Evolutionary conservation across 1,140 invertebrate genomes (phyloP).

Genomic region (Dolichoris vasculosae): DNA sequence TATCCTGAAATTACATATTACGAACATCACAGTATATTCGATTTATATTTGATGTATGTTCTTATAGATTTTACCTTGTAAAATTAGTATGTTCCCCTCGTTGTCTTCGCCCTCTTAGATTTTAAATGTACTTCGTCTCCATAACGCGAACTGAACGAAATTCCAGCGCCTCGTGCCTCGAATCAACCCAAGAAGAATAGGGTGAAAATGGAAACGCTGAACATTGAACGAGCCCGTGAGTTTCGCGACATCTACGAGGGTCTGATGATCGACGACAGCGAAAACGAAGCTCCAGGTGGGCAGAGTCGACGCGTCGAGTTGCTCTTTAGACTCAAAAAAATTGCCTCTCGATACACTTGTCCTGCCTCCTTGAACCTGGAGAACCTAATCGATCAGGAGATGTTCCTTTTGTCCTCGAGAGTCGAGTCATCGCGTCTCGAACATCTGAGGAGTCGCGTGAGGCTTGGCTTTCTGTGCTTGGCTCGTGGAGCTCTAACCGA

Average conservation of each 20-base stretch:
- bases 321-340: constrained; percentile 74
- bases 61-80: no score
- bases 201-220: constrained; percentile 78
- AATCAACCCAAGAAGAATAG: background rate
- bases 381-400: constrained; percentile 78
- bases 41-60: no score
- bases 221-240: constrained; percentile 78
- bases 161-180: background rate
- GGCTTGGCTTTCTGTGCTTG: constrained; percentile 61
- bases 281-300: constrained; percentile 67
- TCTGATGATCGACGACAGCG: constrained; percentile 55
- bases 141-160: background rate
- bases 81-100: no score
- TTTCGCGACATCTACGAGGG: constrained; percentile 77
- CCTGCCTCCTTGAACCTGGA: constrained; percentile 75
- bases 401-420: constrained; percentile 75
- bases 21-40: no score
- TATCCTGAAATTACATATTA: no score
- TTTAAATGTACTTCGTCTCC: background rate
- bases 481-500: constrained; percentile 49
- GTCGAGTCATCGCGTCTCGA: constrained; percentile 74
- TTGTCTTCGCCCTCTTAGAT: background rate
- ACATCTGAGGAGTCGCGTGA: constrained; percentile 76
- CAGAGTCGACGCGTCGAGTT: constrained; percentile 76
- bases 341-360: constrained; percentile 73